A percentile compares a stretch with the other conserved stretches of the same genome.
Evolutionary conservation across 2,113 vertebrate species (phyloP).

Genomic region (Eptesicus fuscus): DNA sequence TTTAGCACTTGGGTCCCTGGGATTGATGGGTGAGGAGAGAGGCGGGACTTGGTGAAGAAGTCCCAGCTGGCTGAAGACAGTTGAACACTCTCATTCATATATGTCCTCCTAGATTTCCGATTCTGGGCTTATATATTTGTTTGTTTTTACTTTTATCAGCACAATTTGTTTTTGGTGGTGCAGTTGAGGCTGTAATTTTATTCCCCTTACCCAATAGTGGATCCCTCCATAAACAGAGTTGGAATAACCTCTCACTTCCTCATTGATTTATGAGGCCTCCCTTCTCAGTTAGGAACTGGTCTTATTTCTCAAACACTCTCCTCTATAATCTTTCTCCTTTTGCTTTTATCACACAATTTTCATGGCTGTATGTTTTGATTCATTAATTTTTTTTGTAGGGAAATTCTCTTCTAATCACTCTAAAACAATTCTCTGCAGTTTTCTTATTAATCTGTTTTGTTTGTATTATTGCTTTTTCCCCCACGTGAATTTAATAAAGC

Average conservation of each 20-base stretch:
- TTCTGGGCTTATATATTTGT: neutral
- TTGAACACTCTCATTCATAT: accelerated
- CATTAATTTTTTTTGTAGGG: neutral
- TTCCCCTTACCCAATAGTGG: neutral
- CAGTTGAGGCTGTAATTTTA: neutral
- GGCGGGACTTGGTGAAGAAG: neutral
- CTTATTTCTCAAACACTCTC: neutral
- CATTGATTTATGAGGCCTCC: neutral
- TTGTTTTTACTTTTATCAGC: neutral
- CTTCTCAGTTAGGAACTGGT: neutral
- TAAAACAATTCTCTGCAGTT: neutral
- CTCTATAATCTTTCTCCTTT: neutral
- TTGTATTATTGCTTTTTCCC: neutral
- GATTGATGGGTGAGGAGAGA: too few species aligned
- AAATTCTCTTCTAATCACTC: neutral
- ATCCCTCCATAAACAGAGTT: neutral
- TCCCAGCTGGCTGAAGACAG: accelerated
- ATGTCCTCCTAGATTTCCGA: neutral
- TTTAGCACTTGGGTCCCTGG: neutral
- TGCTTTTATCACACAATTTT: neutral
- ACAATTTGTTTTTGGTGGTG: neutral
- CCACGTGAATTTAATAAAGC: neutral
- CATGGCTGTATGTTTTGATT: neutral
- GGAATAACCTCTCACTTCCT: neutral
- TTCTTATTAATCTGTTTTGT: neutral